A percentile compares a stretch with the other conserved stretches of the same genome.
Conservation (phyloP, 2,113 vertebrate species). For the Rhynchopsitta pachyrhyncha region DNA sequence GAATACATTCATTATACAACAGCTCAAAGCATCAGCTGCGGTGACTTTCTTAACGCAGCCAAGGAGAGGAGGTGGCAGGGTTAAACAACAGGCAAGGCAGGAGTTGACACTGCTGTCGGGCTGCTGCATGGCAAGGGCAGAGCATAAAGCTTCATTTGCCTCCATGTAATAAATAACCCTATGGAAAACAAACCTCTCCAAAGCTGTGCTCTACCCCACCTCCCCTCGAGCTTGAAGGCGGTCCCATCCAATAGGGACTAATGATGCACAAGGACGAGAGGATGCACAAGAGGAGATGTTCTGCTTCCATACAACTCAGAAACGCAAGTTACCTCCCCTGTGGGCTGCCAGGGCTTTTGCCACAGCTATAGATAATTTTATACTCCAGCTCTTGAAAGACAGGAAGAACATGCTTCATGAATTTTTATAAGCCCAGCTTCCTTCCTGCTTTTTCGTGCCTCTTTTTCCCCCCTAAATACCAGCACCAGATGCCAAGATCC, state of each 20-base stretch:
- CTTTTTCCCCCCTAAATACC: background rate
- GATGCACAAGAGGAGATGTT: background rate
- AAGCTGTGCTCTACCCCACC: background rate
- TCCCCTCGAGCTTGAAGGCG: background rate
- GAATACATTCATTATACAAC: background rate
- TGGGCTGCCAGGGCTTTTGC: background rate
- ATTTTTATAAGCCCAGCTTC: background rate
- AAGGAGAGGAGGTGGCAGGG: background rate
- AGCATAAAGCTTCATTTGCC: background rate
- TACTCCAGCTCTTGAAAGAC: background rate
- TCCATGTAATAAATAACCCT: background rate
- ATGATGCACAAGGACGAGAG: background rate
- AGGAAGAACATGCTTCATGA: background rate
- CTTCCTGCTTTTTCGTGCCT: background rate
- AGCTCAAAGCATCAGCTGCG: background rate
- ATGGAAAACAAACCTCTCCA: background rate
- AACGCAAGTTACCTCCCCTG: background rate
- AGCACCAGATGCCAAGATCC: background rate
- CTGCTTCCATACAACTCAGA: fast-evolving
- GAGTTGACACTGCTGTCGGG: fast-evolving
- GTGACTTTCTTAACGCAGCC: background rate
- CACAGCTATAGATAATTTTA: background rate
- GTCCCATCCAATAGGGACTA: fast-evolving
- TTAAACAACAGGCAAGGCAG: background rate
- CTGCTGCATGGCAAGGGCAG: background rate